Evolutionary conservation across 2,113 vertebrate species (phyloP).

Genomic region (Alectura lathami): DNA sequence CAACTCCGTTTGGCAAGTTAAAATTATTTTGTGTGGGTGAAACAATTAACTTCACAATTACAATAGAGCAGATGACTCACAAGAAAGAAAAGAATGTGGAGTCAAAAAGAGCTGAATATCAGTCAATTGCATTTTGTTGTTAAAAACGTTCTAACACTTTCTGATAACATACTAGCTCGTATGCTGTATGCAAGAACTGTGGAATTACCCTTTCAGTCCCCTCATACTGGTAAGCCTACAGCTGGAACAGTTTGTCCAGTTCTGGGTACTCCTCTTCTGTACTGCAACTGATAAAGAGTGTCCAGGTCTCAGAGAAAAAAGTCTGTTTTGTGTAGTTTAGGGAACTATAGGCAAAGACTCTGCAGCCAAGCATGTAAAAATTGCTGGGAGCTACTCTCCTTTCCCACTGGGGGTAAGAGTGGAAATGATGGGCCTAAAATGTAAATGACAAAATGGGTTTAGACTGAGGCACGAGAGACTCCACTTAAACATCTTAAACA

Average conservation of each 20-base stretch:
- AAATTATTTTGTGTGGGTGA: slow-evolving; percentile 2
- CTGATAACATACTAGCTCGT: background rate
- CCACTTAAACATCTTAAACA: background rate
- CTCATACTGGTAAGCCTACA: background rate
- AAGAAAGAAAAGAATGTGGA: background rate
- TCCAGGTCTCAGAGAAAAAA: background rate
- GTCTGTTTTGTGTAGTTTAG: background rate
- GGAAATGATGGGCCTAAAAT: background rate
- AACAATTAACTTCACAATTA: slow-evolving; percentile 42
- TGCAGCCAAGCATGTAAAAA: background rate
- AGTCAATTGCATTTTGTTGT: background rate
- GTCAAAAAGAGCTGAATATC: slow-evolving; percentile 8
- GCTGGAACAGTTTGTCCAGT: fast-evolving
- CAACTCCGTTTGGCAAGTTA: background rate
- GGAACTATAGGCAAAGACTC: background rate
- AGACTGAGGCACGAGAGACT: background rate
- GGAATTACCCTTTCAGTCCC: background rate
- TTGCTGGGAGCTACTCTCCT: background rate
- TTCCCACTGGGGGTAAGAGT: background rate
- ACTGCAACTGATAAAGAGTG: background rate
- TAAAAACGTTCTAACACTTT: background rate
- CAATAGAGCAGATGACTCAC: slow-evolving; percentile 43
- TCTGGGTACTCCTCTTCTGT: background rate
- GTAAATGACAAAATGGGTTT: background rate
- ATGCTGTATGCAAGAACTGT: background rate